A percentile compares a stretch with the other conserved stretches of the same genome.
These are phyloP conservation scores for Leucophenga varia DNA, from an alignment of 1,140 invertebrate species.

Conservation along the genomic window DNA sequence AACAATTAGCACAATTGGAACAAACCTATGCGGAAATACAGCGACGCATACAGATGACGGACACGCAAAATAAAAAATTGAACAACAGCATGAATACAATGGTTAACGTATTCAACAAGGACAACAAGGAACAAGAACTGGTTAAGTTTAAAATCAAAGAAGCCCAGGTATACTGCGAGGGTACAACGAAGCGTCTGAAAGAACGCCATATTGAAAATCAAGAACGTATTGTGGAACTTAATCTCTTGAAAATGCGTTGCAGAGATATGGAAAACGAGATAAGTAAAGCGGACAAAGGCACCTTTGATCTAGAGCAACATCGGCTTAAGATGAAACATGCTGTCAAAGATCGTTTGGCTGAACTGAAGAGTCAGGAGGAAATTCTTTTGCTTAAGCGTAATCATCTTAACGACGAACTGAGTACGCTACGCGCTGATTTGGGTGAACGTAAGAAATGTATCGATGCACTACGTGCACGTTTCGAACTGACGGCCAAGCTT, in stretches of 20 bases:
- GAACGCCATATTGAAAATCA: constrained; percentile 58
- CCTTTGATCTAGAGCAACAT: constrained; percentile 63
- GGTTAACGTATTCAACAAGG: constrained; percentile 49
- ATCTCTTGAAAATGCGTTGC: constrained; percentile 62
- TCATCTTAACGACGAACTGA: constrained; percentile 59
- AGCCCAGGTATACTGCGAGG: constrained; percentile 56
- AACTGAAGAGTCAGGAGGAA: constrained; percentile 62
- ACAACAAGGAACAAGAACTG: constrained; percentile 30
- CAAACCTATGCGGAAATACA: constrained; percentile 24
- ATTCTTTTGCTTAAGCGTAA: constrained; percentile 60
- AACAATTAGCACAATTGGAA: constrained; percentile 26
- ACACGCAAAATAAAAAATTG: constrained; percentile 59
- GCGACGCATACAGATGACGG: constrained; percentile 44
- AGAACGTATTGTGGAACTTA: constrained; percentile 64
- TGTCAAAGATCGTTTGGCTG: constrained; percentile 63
- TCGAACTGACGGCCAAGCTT: constrained; percentile 38
- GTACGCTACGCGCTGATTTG: constrained; percentile 60
- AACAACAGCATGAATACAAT: constrained; percentile 60
- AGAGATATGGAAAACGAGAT: constrained; percentile 61
- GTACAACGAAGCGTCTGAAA: constrained; percentile 61
- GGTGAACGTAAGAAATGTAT: constrained; percentile 59
- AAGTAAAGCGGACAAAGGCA: constrained; percentile 59
- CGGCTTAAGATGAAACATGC: constrained; percentile 62
- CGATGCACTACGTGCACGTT: constrained; percentile 60
- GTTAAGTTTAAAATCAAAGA: constrained; percentile 58